Evolutionary conservation across 30 jellyfish, hydroid and myxozoan genomes (phyloP).

Genomic region (Cassiopea xamachana): DNA sequence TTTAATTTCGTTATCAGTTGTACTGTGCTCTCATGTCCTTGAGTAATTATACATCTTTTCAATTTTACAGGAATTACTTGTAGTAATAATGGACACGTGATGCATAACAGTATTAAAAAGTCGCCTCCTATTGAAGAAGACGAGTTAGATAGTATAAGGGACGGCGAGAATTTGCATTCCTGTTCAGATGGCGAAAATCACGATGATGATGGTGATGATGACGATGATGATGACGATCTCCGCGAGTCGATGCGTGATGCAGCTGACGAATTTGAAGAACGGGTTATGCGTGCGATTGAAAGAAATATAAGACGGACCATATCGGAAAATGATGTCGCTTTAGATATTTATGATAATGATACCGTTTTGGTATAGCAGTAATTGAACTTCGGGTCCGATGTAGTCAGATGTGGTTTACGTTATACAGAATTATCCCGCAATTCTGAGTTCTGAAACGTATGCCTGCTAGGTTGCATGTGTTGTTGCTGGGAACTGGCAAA

Average conservation of each 20-base stretch:
- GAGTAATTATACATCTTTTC: not conserved
- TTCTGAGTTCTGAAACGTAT: not conserved
- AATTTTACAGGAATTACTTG: constrained; percentile 18
- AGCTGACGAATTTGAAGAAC: constrained; percentile 73
- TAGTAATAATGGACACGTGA: constrained; percentile 28
- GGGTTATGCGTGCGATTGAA: constrained; percentile 75
- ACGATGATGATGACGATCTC: constrained; percentile 27
- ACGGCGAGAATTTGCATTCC: constrained; percentile 2
- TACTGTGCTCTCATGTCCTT: no score
- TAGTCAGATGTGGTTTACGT: constrained; percentile 21
- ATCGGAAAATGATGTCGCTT: constrained; percentile 62
- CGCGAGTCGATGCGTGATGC: constrained; percentile 34
- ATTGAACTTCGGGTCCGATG: constrained; percentile 1
- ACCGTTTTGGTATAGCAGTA: constrained; percentile 65
- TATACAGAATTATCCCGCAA: not conserved
- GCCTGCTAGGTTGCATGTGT: not conserved
- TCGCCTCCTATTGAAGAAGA: constrained; percentile 22
- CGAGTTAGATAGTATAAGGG: not conserved
- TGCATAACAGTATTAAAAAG: constrained; percentile 33
- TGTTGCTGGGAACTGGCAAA: no score
- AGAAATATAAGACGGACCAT: constrained; percentile 56
- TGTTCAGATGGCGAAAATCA: constrained; percentile 30
- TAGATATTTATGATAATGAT: constrained; percentile 64
- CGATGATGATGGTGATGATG: constrained; percentile 19
- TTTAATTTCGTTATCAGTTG: no score